Conservation (phyloP, 2,113 vertebrate species). For the Corydoras sp. region DNA sequence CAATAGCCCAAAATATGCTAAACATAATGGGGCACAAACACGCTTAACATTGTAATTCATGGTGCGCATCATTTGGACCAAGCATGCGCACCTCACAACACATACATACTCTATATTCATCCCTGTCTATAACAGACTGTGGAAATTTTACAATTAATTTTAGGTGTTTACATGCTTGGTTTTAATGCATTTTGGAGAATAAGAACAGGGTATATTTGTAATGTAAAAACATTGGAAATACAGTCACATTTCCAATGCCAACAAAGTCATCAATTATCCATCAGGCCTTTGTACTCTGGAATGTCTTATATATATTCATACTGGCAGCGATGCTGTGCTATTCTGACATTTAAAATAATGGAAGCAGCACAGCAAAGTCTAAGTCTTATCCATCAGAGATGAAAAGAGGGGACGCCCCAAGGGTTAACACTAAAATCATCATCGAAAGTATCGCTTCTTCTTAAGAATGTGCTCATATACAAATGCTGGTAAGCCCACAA, state of each 20-base stretch:
- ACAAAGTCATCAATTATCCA: slow-evolving; percentile 47
- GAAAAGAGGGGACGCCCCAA: slow-evolving; percentile 25
- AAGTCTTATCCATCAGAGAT: slow-evolving; percentile 48
- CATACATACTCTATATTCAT: too few relatives aligned
- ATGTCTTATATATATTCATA: slow-evolving; percentile 36
- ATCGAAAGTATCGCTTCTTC: slow-evolving; percentile 48
- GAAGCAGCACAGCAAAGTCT: slow-evolving; percentile 30
- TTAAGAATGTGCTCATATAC: slow-evolving; percentile 31
- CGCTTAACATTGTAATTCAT: too few relatives aligned
- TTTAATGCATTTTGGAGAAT: neutral
- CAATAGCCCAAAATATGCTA: too few relatives aligned
- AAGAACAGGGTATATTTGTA: neutral
- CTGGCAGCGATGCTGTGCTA: slow-evolving; percentile 36
- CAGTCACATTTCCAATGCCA: slow-evolving; percentile 27
- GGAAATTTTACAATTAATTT: neutral
- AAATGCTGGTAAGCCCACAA: slow-evolving; percentile 9
- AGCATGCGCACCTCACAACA: too few relatives aligned
- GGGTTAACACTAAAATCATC: slow-evolving; percentile 53
- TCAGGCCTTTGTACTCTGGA: slow-evolving; percentile 16
- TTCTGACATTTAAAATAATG: slow-evolving; percentile 57
- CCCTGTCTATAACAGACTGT: neutral
- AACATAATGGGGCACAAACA: too few relatives aligned
- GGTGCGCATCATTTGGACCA: too few relatives aligned
- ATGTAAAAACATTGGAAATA: slow-evolving; percentile 18
- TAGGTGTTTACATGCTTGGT: neutral